Percentiles rank a stretch among this genome's conserved stretches.
Conservation (phyloP, 2,113 vertebrate genomes). For the Tautogolabrus adspersus region DNA sequence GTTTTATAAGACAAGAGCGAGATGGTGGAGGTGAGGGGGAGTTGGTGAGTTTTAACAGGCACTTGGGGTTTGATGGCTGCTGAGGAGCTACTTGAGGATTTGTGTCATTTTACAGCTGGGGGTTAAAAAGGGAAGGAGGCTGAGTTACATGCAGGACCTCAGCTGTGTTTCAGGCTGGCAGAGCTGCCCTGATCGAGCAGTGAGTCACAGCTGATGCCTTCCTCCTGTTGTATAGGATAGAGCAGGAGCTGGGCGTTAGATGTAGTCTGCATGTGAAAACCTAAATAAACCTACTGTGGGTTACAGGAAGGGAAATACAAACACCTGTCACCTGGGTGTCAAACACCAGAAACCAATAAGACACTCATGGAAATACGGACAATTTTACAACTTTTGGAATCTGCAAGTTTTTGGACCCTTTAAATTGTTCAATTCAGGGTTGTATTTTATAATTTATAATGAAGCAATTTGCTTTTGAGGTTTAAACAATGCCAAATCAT, state of each 20-base stretch:
- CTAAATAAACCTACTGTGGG: slow-evolving; percentile 70
- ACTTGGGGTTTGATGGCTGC: slow-evolving; percentile 62
- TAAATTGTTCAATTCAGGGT: too few relatives aligned
- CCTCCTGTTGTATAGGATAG: slow-evolving; percentile 54
- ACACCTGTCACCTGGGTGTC: slow-evolving; percentile 71
- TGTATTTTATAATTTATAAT: too few relatives aligned
- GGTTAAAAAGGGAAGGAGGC: slow-evolving; percentile 31
- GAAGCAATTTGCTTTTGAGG: too few relatives aligned
- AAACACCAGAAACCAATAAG: slow-evolving; percentile 75
- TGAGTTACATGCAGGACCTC: slow-evolving; percentile 40
- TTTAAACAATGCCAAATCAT: too few relatives aligned
- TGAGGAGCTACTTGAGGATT: slow-evolving; percentile 72
- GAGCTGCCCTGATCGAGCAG: slow-evolving; percentile 37
- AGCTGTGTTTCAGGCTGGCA: slow-evolving; percentile 43
- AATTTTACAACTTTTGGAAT: slow-evolving; percentile 25
- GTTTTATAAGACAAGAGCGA: slow-evolving; percentile 69
- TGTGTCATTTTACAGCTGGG: slow-evolving; percentile 73
- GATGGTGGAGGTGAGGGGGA: slow-evolving; percentile 44
- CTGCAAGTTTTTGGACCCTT: background rate
- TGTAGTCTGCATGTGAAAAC: slow-evolving; percentile 72
- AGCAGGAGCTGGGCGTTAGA: slow-evolving; percentile 26
- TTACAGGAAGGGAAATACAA: slow-evolving; percentile 73
- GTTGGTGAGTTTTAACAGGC: slow-evolving; percentile 63
- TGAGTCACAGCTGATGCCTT: slow-evolving; percentile 64
- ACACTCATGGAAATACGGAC: slow-evolving; percentile 40